These are phyloP conservation scores for Peromyscus maniculatus DNA, from an alignment of 2,113 vertebrate genomes.

Conservation along the genomic window DNA sequence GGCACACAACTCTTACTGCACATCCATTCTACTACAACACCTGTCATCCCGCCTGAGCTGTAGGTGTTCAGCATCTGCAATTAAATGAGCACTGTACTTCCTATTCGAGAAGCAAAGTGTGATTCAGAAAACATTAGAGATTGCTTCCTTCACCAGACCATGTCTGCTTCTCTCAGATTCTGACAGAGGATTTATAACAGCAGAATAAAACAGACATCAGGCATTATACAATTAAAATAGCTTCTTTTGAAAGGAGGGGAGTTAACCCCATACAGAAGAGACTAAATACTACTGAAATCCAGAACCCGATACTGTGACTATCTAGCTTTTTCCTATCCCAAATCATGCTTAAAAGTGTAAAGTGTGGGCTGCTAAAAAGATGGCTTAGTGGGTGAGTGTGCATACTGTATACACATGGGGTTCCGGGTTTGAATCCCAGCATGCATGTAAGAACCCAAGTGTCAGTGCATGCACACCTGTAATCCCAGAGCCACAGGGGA, in stretches of 20 bases:
- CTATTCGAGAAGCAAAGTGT: neutral
- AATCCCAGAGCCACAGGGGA: neutral
- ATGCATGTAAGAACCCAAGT: neutral
- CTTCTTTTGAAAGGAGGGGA: neutral
- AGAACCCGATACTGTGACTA: neutral
- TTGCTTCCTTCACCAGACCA: neutral
- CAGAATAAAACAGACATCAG: neutral
- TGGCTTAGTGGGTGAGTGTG: neutral
- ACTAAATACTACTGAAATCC: slow-evolving; percentile 50
- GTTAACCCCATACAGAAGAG: slow-evolving; percentile 11
- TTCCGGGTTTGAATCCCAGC: neutral
- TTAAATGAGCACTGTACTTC: neutral
- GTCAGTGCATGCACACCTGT: neutral
- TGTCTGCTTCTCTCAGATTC: neutral
- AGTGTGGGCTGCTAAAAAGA: neutral
- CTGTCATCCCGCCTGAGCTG: neutral
- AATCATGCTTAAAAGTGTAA: slow-evolving; percentile 1
- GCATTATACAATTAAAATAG: slow-evolving; percentile 6
- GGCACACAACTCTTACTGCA: neutral
- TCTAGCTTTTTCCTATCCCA: neutral
- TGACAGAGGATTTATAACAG: neutral
- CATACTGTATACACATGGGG: neutral
- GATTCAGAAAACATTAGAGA: slow-evolving; percentile 40
- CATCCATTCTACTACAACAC: neutral
- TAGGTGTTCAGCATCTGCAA: neutral